Conservation (phyloP, 2,888 invertebrate genomes). For the Sympetrum striolatum region DNA sequence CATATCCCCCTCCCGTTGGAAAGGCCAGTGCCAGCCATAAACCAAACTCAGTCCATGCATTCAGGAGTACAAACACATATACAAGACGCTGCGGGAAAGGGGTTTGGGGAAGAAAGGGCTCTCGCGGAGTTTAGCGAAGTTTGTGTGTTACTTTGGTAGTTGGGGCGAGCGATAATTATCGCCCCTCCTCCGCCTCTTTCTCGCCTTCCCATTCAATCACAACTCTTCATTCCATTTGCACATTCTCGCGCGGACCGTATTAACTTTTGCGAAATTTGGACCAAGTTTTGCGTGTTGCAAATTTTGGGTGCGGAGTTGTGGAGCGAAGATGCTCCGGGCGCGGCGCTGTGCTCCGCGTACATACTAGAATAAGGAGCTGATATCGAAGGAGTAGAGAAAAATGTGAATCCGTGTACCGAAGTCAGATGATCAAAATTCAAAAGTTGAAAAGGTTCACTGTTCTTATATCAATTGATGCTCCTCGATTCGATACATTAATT, state of each 20-base stretch:
- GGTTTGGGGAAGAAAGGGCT: background rate
- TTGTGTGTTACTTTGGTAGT: conserved; percentile 40
- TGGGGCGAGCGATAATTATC: conserved; percentile 40
- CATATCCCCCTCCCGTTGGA: background rate
- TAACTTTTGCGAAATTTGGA: background rate
- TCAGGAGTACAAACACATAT: conserved; percentile 42
- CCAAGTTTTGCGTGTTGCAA: background rate
- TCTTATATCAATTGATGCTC: too few relatives aligned
- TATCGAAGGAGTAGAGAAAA: too few relatives aligned
- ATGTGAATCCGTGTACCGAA: too few relatives aligned
- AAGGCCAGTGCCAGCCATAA: conserved; percentile 42
- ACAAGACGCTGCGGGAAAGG: conserved; percentile 38
- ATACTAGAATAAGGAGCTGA: too few relatives aligned
- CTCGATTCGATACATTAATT: too few relatives aligned
- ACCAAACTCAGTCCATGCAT: conserved; percentile 40
- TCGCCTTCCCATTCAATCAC: background rate
- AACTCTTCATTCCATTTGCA: background rate
- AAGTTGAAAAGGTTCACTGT: too few relatives aligned
- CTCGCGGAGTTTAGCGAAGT: conserved; percentile 39
- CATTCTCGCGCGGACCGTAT: background rate
- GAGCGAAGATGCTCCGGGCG: too few relatives aligned
- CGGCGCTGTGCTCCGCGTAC: too few relatives aligned
- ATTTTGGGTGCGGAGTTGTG: too few relatives aligned
- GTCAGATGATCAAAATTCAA: too few relatives aligned
- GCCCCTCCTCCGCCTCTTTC: background rate